Base-by-base conservation (phyloP, 2,888 invertebrate species). In the Monochamus alternatus region DNA sequence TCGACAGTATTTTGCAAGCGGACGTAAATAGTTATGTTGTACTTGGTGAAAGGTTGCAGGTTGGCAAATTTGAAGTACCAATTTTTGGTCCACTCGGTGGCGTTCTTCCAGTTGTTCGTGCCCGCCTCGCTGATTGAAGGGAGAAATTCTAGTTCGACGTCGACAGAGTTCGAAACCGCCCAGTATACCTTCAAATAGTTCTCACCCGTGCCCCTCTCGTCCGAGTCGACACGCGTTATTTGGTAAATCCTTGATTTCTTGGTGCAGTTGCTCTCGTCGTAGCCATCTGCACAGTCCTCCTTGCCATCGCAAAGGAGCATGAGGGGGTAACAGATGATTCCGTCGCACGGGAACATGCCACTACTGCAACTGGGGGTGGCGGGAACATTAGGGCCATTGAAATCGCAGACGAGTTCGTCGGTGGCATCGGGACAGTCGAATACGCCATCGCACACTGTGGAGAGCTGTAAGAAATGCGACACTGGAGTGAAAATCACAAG, bases 21-120 rank as follows among this genome's bases (percentile, higher is more conserved):
- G 0, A 95, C 94, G 87, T 93, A 95, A 68, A 96, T 93, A 0
- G 95, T 96, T 76, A 96, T 91, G 81, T 95, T 95, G 86, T 96
- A 96, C n/a, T 90, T 89, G 0, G 95, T 95, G 83, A 90, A 94
- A 0, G 96, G 93, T 77, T 91, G 90, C 64, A 96, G 89, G 70
- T 91, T 87, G 0, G 89, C 90, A 83, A 96, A 95, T 60, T 91
- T 91, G 86, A 89, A 91, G 73, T 89, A 90, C 38, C 90, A 91
- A 4, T 91, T 91, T 38, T 91, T 90, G 3, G 91, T 93, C 95
- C 95, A 96, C 0, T 89, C 89, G 44, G 90, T 89, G 84, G 90
- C 89, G 84, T 92, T 93, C 2, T 83, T 88, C 92, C 95, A 95
- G 65, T 90, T 90, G 51, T 75, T 55, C 5, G 85, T 86, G 8